Base-by-base conservation (phyloP, 1,140 invertebrate genomes). In the Aphelinus certus region DNA sequence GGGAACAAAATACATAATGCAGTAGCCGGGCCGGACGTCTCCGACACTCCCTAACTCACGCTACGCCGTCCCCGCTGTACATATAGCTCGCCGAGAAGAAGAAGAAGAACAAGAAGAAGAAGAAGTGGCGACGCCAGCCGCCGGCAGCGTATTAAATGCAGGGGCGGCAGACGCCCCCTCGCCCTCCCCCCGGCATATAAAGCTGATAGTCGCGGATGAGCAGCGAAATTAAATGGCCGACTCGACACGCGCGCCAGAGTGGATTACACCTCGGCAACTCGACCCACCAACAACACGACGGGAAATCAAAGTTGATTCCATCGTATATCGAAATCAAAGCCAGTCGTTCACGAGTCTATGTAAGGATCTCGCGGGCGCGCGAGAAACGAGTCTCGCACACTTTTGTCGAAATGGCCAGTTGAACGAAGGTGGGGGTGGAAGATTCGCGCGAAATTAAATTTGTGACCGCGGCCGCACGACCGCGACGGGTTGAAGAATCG, bases 1-100 rank as follows among this genome's bases (percentile, higher is more conserved):
- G 43, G 10, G 5, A 49, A 57, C 51, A 85, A 87, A 88, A 88
- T 88, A 88, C 87, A 88, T 88, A 87, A 88, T 87, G 87, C 87
- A 88, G 86, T 85, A 88, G 87, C 85, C 83, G 83, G 83, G 84
- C 85, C 83, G 86, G 86, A 87, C 85, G 85, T 86, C 83, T 85
- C 83, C 81, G 82, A 85, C 85, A 87, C 85, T 83, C 84, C 81
- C 81, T 82, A 81, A 84, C 81, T 83, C 80, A 81, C 72, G 70
- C 80, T 71, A 72, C 76, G 48, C 48, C 70, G 70, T 74, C 62
- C 10, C 68, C 43, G 61, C 26, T 26, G 26, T 26, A 26, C 26
- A 26, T 26, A 26, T 26, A 26, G 26, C 26, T 26, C 26, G 26
- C 26, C 26, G 0, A 26, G 26, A 26, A 26, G 26, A 26, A 26